Evolutionary conservation across 1,140 invertebrate genomes (phyloP).

Genomic region (Panulirus ornatus): DNA sequence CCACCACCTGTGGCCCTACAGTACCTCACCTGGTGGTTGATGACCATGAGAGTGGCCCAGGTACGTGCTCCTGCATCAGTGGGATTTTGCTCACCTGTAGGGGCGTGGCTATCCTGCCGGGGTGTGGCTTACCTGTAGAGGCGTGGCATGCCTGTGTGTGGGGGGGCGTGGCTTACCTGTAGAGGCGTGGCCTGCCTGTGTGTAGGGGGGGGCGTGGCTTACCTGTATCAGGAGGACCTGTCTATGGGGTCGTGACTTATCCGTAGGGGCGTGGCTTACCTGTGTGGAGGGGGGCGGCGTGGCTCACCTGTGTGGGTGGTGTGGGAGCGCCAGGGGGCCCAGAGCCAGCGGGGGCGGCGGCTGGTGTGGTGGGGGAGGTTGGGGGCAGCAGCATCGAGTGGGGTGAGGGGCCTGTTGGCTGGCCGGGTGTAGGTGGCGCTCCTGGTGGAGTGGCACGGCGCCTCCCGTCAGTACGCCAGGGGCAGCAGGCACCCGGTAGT

Average conservation of each 20-base stretch:
- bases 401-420: constrained; percentile 48
- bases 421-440: constrained; percentile 62
- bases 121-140: not conserved
- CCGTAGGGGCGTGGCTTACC: not conserved
- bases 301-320: constrained; percentile 48
- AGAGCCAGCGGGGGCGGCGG: constrained; percentile 54
- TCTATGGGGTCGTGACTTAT: not conserved
- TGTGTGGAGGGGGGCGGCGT: not conserved
- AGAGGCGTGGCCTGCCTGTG: not conserved
- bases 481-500: not conserved
- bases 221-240: not conserved
- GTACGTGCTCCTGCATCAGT: no score
- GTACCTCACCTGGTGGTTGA: no score
- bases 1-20: no score
- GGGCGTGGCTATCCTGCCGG: not conserved
- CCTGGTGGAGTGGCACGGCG: constrained; percentile 18
- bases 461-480: not conserved
- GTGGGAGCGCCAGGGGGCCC: constrained; percentile 61
- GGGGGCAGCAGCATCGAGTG: constrained; percentile 41
- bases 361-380: constrained; percentile 36
- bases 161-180: not conserved
- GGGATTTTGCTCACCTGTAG: no score
- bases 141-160: not conserved
- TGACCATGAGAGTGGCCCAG: no score
- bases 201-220: not conserved